Percentiles rank a stretch among this genome's conserved stretches.
Conservation (phyloP, 35 echinoderm and acorn worm genomes). For the Holothuria glaberrima region DNA sequence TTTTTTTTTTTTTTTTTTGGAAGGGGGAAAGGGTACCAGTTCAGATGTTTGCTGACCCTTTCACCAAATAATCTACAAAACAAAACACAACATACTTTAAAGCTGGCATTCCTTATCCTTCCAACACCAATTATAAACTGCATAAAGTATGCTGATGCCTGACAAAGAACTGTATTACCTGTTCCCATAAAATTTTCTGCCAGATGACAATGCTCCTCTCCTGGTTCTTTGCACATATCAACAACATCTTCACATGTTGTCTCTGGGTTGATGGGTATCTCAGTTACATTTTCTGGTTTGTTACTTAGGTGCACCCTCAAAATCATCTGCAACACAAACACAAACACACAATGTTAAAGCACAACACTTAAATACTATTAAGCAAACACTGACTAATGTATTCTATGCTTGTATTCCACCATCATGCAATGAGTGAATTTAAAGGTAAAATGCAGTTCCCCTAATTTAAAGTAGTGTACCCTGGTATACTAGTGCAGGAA, state of each 20-base stretch:
- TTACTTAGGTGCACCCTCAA: constrained; percentile 84
- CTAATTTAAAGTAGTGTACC: too few species aligned
- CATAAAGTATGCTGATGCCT: too few species aligned
- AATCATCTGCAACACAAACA: constrained; percentile 76
- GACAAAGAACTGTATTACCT: constrained; percentile 55
- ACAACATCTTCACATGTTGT: constrained; percentile 90
- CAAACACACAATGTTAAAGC: background rate
- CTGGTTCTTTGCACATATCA: constrained; percentile 81
- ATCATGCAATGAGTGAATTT: background rate
- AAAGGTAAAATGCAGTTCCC: too few species aligned
- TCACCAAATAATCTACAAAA: too few species aligned
- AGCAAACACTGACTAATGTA: background rate
- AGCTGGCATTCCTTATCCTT: too few species aligned
- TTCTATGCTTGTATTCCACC: background rate
- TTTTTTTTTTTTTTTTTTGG: too few species aligned
- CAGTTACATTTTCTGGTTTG: constrained; percentile 62
- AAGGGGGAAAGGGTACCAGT: too few species aligned
- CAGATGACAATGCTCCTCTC: constrained; percentile 84
- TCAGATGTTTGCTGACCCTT: too few species aligned
- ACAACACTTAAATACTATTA: too few species aligned
- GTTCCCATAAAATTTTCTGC: constrained; percentile 89
- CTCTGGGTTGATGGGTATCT: constrained; percentile 87
- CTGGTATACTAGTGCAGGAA: too few species aligned
- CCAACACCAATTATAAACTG: too few species aligned
- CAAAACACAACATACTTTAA: too few species aligned